Evolutionary conservation across 2,888 invertebrate genomes (phyloP).

Genomic region (Nomada flava): DNA sequence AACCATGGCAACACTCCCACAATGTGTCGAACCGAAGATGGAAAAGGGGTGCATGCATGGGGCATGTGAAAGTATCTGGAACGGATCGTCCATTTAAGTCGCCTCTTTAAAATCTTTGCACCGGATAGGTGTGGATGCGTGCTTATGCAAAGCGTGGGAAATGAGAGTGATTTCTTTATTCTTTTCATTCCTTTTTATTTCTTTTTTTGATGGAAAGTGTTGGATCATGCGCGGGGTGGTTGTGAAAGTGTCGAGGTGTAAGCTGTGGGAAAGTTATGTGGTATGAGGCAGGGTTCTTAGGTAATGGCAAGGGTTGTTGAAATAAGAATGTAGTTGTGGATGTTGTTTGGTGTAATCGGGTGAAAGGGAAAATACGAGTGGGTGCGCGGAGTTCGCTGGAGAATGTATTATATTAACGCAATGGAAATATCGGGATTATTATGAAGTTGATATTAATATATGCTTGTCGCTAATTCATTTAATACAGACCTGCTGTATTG

Average conservation of each 20-base stretch:
- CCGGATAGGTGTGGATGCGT: not conserved
- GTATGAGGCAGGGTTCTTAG: too few relatives aligned
- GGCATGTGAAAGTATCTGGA: conserved; percentile 37
- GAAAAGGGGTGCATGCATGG: conserved; percentile 45
- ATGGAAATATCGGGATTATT: too few relatives aligned
- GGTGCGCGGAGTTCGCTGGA: too few relatives aligned
- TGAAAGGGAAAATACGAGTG: too few relatives aligned
- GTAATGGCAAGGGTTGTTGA: too few relatives aligned
- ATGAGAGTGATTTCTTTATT: not conserved
- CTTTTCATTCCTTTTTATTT: not conserved
- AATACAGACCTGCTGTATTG: too few relatives aligned
- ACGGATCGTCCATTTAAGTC: conserved; percentile 27
- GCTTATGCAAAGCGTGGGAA: conserved; percentile 45
- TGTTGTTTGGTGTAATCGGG: too few relatives aligned
- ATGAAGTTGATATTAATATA: too few relatives aligned
- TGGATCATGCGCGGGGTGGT: not conserved
- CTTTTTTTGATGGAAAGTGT: not conserved
- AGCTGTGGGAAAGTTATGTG: too few relatives aligned
- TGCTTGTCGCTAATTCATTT: too few relatives aligned
- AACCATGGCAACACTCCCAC: conserved; percentile 69
- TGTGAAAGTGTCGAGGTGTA: not conserved
- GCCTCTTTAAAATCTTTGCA: conserved; percentile 24
- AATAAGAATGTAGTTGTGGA: too few relatives aligned
- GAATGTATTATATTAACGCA: too few relatives aligned
- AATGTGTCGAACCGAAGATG: conserved; percentile 44